phyloP scores from a whole-genome alignment of 2,888 invertebrate genomes.

The Liodrosophila aerea region DNA sequence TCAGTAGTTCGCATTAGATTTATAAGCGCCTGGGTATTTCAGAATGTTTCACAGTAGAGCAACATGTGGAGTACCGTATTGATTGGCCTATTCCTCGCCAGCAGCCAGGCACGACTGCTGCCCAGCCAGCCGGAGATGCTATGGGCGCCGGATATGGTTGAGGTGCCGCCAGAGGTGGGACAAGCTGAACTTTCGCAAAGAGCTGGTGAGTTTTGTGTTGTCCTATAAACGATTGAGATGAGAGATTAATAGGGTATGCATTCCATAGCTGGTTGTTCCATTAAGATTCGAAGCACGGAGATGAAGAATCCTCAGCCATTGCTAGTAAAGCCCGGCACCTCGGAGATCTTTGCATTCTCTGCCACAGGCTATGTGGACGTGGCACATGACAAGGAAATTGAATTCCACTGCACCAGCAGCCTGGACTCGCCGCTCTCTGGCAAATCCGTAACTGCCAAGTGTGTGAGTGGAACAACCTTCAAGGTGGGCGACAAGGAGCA shows the following conservation, averaged over 20 bases:
- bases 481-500: slow-evolving; percentile 47
- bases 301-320: slow-evolving; percentile 84
- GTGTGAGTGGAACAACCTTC: slow-evolving; percentile 65
- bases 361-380: slow-evolving; percentile 61
- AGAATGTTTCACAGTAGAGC: slow-evolving; percentile 30
- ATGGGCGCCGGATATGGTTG: slow-evolving; percentile 47
- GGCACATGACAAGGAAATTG: slow-evolving; percentile 56
- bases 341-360: slow-evolving; percentile 57
- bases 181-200: slow-evolving; percentile 22
- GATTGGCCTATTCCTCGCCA: slow-evolving; percentile 43
- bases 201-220: slow-evolving; percentile 34
- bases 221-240: neutral
- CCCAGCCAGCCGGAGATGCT: slow-evolving; percentile 36
- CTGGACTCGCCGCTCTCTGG: slow-evolving; percentile 60
- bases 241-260: neutral
- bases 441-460: slow-evolving; percentile 61
- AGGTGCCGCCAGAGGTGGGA: slow-evolving; percentile 32
- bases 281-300: slow-evolving; percentile 56
- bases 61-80: slow-evolving; percentile 49
- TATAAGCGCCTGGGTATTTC: slow-evolving; percentile 46
- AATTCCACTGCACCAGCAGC: slow-evolving; percentile 68
- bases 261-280: slow-evolving; percentile 52
- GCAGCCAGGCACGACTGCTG: slow-evolving; percentile 46
- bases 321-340: slow-evolving; percentile 82
- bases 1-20: slow-evolving; percentile 38